Conservation (phyloP, 2,113 vertebrate genomes). For the Lagopus muta region DNA sequence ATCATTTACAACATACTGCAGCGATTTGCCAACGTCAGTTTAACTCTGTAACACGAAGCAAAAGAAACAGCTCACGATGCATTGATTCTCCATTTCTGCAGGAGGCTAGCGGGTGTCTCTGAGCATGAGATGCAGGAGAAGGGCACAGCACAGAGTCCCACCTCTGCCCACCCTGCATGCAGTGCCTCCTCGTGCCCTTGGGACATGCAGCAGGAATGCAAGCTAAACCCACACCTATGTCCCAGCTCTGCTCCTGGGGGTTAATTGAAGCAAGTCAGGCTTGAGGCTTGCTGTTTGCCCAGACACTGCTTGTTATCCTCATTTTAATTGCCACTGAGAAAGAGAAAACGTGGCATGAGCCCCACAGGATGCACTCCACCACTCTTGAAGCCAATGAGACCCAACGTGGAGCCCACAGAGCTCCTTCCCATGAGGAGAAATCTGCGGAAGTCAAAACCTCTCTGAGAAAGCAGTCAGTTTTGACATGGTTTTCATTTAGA, state of each 20-base stretch:
- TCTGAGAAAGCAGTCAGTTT: background rate
- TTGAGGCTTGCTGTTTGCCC: background rate
- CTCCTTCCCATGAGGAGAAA: background rate
- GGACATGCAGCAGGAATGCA: background rate
- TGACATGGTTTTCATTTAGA: constrained; percentile 39
- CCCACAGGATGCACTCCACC: background rate
- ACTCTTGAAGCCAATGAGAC: background rate
- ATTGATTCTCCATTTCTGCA: background rate
- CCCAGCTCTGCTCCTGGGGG: background rate
- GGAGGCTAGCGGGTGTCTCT: background rate
- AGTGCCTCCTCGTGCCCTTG: background rate
- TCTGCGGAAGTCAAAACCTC: background rate
- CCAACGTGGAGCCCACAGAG: fast-evolving
- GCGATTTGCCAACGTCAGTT: constrained; percentile 32
- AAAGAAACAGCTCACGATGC: background rate
- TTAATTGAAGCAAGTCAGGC: background rate
- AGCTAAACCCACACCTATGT: background rate
- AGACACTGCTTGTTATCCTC: background rate
- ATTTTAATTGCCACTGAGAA: fast-evolving
- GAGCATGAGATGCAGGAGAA: background rate
- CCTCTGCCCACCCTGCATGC: background rate
- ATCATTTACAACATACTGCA: constrained; percentile 52
- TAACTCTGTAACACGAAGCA: background rate
- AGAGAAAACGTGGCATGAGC: background rate
- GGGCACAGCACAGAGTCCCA: fast-evolving